Base-by-base conservation (phyloP, 2,797 vertebrate genomes). In the Podargus strigoides region DNA sequence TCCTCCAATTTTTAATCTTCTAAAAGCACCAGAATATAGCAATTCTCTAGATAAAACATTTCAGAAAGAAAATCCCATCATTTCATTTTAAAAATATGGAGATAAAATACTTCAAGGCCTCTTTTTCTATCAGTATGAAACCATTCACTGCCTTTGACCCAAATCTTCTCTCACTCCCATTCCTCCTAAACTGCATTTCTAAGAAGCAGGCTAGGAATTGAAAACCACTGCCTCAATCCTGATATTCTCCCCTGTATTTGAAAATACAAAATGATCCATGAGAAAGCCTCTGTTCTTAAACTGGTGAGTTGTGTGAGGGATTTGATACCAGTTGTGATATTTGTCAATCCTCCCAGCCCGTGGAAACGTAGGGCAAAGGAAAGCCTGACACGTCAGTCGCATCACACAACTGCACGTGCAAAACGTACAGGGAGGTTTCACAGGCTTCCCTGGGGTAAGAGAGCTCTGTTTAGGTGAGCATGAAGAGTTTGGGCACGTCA, bases 141-240 rank as follows among this genome's bases (percentile, higher is more conserved):
- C 84, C 77, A 85, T 94, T 90, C 92, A 63, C 3, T 62, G 83
- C 72, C 64, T 93, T 88, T 86, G 90, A 94, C 90, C 84, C 74
- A 87, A 96, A 95, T 96, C 69, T 77, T 19, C 36, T 64, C 6
- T 13, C 22, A 2, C 41, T 86, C 3, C 1, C n/a, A 30, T 77
- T 78, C 52, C 77, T 83, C 56, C 56, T 37, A 24, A 95, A 90
- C 34, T 53, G 62, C 69, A 70, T 41, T 84, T 56, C 66, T 84
- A 55, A 92, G 80, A 27, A 78, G 58, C 9, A 78, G 69, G 88
- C 66, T 90, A n/a, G 5, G 41, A 72, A 72, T 8, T 50, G 60
- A 83, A 90, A 76, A 34, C 19, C n/a, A 21, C 0, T 0, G 53
- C 27, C 73, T 90, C 76, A 30, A 46, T 73, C 50, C 72, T 59